A percentile compares a stretch with the other conserved stretches of the same genome.
Evolutionary conservation across 2,113 vertebrate genomes (phyloP).

Genomic region (Amblyornis subalaris): DNA sequence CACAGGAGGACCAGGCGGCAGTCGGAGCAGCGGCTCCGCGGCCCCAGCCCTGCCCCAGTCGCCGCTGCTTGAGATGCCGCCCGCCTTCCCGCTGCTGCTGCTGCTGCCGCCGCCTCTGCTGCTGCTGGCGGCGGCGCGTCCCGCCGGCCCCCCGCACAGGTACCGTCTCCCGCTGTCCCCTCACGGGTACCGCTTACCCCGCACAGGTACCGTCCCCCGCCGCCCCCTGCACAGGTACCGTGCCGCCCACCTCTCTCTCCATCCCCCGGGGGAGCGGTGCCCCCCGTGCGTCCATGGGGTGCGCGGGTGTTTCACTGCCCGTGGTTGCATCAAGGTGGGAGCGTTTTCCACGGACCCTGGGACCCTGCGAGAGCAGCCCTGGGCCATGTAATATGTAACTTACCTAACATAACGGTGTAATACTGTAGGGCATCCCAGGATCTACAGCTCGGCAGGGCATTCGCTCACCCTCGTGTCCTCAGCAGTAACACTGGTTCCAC

Average conservation of each 20-base stretch:
- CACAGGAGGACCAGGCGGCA: background rate
- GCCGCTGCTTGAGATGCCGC: background rate
- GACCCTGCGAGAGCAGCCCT: background rate
- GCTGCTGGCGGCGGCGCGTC: background rate
- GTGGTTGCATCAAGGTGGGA: background rate
- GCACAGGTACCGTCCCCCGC: background rate
- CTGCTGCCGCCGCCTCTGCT: background rate
- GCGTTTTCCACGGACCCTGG: background rate
- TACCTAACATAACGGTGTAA: rapidly evolving
- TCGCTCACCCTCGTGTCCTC: background rate
- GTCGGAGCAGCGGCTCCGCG: background rate
- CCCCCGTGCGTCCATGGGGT: background rate
- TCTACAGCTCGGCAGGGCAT: background rate
- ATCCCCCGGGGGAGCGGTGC: background rate
- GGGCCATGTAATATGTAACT: rapidly evolving
- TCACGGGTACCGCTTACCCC: background rate
- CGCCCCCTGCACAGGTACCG: too few relatives aligned
- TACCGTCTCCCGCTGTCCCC: background rate
- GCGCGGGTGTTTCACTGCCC: background rate
- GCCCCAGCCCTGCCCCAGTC: background rate
- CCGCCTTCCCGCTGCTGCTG: background rate
- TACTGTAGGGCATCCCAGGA: rapidly evolving
- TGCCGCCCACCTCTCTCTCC: background rate
- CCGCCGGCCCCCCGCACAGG: background rate
- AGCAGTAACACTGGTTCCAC: background rate